phyloP scores from a whole-genome alignment of 2,113 vertebrate genomes.

The Hassar affinis region DNA sequence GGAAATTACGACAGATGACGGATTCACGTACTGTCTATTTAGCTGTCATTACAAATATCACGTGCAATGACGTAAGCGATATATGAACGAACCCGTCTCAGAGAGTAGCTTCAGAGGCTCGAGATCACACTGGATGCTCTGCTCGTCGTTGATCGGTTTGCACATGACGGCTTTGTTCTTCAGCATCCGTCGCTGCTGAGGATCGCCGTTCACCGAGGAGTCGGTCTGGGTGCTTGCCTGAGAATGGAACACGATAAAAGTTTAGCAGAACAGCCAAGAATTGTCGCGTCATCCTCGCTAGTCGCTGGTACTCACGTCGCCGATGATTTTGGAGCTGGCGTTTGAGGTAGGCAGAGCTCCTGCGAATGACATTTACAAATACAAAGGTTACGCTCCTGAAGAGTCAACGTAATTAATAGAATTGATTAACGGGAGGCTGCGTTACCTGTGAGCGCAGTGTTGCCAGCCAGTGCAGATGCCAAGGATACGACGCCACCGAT shows the following conservation, averaged over 20 bases:
- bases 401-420: not conserved
- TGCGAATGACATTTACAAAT: slow-evolving; percentile 60
- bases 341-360: slow-evolving; percentile 83
- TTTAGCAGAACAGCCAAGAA: not conserved
- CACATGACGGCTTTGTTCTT: slow-evolving; percentile 98
- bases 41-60: no score
- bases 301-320: slow-evolving; percentile 81
- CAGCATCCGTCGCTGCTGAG: slow-evolving; percentile 81
- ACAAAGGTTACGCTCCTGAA: not conserved
- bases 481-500: slow-evolving; percentile 93
- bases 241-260: not conserved
- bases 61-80: no score
- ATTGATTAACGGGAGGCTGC: not conserved
- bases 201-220: slow-evolving; percentile 74
- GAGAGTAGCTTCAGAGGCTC: slow-evolving; percentile 71
- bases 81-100: slow-evolving; percentile 34
- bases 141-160: slow-evolving; percentile 90
- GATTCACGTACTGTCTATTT: no score
- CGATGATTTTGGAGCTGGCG: slow-evolving; percentile 87
- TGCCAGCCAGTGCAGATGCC: slow-evolving; percentile 86
- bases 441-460: slow-evolving; percentile 86
- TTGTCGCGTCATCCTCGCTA: not conserved
- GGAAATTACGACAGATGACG: not conserved
- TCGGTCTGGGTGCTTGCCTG: slow-evolving; percentile 97
- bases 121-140: slow-evolving; percentile 86